Evolutionary conservation across 2,797 vertebrate genomes (phyloP).

Genomic region (Lycodopsis pacificus): DNA sequence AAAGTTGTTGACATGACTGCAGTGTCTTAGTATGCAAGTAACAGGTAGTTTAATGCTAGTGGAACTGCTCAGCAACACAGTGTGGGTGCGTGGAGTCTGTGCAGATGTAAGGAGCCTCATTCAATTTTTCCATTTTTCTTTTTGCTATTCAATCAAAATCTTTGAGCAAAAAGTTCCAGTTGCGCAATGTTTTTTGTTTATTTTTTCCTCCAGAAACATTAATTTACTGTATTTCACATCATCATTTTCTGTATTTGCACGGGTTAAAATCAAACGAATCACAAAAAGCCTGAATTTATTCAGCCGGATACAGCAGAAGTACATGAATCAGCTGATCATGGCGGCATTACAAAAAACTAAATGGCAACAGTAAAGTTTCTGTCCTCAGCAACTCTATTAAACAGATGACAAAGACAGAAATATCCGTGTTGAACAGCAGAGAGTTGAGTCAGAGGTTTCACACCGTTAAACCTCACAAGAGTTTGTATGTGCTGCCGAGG

Average conservation of each 20-base stretch:
- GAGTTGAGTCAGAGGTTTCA: constrained; percentile 12
- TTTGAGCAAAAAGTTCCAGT: not conserved
- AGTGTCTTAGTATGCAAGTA: not conserved
- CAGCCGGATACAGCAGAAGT: not conserved
- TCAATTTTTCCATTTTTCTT: not conserved
- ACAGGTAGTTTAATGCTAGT: constrained; percentile 3
- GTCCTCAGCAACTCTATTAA: constrained; percentile 8
- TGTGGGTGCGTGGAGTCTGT: not conserved
- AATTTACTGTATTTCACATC: not conserved
- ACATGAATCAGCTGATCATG: not conserved
- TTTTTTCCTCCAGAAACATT: not conserved
- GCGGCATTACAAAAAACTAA: not conserved
- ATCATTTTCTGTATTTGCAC: not conserved
- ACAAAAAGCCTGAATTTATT: not conserved
- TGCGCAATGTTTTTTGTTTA: not conserved
- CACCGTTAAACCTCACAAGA: constrained; percentile 16
- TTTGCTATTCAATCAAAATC: not conserved
- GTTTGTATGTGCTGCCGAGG: constrained; percentile 10
- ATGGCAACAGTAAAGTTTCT: constrained; percentile 9
- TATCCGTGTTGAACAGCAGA: not conserved
- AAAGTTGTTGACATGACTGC: constrained; percentile 10
- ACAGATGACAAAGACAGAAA: constrained; percentile 31
- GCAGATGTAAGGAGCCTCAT: not conserved
- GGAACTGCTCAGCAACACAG: not conserved
- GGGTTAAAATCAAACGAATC: not conserved